Base-by-base conservation (phyloP, 2,113 vertebrate genomes). In the Tragelaphus strepsiceros region DNA sequence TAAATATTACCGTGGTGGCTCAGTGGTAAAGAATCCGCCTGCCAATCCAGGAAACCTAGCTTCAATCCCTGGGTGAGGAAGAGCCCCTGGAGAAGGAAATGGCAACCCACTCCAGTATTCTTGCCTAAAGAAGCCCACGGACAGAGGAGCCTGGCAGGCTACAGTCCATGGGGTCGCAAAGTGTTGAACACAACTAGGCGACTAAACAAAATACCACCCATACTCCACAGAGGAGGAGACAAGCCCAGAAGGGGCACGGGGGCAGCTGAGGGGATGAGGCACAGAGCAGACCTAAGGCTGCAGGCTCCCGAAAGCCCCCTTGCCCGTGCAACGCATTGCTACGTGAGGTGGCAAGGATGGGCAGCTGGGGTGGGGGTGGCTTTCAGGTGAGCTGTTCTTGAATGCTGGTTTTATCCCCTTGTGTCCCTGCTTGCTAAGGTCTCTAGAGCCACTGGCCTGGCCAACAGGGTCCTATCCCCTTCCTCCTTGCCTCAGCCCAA, bases 161-260 rank as follows among this genome's bases (percentile, higher is more conserved):
- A 77, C 22, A 43, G 35, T 77, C 71, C 35, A 77, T 13, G 71
- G 71, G 22, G 35, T 43, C 13, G 0, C 21, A 26, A 77, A 77
- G 71, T 43, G 12, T 11, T 43, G 22, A 43, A 43, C 35, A 77
- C 71, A 77, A 39, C 71, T 26, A 22, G 35, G 71, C 1, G 6
- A 77, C 71, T 77, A 77, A 24, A 39, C 35, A 77, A 71, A 61
- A 51, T 30, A 28, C 53, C 43, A 56, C 46, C 53, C 32, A 7
- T 22, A 16, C n/a, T n/a, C n/a, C 82, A 35, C 5, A 43, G 19
- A 59, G n/a, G 51, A 92, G 43, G 80, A 95, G 89, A 88, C 43
- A 96, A 54, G 43, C 59, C 80, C 46, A 30, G 35, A 54, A 35
- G 4, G 28, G 58, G 3, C 80, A 82, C 58, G 15, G 35, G 35